Evolutionary conservation across 2,888 invertebrate genomes (phyloP).

Genomic region (Pseudococcus jackbeardsleyi): DNA sequence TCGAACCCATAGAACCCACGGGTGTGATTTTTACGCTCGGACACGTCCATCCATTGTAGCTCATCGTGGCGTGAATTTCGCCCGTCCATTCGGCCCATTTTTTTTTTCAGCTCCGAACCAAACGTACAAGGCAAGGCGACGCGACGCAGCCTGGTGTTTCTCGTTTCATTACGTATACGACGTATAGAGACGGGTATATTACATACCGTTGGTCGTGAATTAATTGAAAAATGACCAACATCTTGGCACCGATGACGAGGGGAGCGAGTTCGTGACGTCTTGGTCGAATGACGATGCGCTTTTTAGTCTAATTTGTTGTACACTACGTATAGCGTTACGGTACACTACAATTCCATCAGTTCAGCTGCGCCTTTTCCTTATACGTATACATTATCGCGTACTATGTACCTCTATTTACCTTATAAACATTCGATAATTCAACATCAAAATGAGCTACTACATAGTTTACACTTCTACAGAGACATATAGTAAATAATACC

Average conservation of each 20-base stretch:
- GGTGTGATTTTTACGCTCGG: constrained; percentile 21
- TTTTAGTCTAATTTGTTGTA: constrained; percentile 28
- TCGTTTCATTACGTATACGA: too few species aligned
- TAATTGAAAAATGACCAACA: constrained; percentile 37
- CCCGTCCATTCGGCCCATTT: too few species aligned
- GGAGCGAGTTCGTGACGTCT: constrained; percentile 38
- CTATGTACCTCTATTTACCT: not conserved
- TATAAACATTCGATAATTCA: not conserved
- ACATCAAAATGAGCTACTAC: not conserved
- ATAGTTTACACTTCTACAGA: too few species aligned
- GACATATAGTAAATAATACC: not conserved
- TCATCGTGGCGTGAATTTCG: constrained; percentile 13
- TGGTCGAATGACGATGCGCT: constrained; percentile 41
- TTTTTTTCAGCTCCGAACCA: not conserved
- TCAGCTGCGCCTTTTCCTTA: not conserved
- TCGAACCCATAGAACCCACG: not conserved
- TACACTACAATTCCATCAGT: constrained; percentile 14
- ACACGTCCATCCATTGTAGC: not conserved
- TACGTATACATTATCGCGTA: not conserved
- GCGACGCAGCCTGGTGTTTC: not conserved
- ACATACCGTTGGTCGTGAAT: not conserved
- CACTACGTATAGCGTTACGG: not conserved
- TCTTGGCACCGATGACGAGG: constrained; percentile 6
- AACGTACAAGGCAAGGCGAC: not conserved
- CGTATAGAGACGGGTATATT: not conserved